Evolutionary conservation across 2,888 invertebrate species (phyloP), one percentile per base, ranked within the genome.

Genomic region (Tenthredo amoena): DNA sequence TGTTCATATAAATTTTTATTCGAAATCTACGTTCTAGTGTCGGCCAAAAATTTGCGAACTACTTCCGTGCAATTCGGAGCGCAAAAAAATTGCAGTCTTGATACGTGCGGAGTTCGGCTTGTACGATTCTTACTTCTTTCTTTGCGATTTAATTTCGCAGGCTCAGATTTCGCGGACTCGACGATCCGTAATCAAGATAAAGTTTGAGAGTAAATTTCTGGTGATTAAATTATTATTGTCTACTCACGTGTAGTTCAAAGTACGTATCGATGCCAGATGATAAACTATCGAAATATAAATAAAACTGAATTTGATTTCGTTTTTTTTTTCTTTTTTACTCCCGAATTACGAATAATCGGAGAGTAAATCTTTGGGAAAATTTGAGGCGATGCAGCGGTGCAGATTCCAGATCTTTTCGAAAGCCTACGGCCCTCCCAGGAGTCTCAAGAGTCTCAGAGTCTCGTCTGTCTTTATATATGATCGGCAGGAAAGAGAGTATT

Each of bases 391-490:
- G 71, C 6, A 5, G 68, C 12, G 31, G n/a, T 26, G 7, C 12
- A 18, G 37, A 34, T 72, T 6, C 31, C n/a, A 10, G 47, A 47
- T 76, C 26, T 15, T 47, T 76, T 18, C 26, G 4, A 31, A 76
- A 47, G 37, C 10, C 47, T 47, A 10, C 10, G 31, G 26, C n/a
- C 47, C 47, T 43, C 71, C 40, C 3, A 15, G 37, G 37, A 31
- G 10, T 31, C 68, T 76, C 26, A 47, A 47, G 76, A 43, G 47
- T 15, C 76, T 76, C 37, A 6, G 37, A 34, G 12, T 43, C 72
- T 74, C 21, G n/a, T 40, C 72, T 34, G 40, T 40, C 72, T 34
- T 55, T 77, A 50, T 77, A 77, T 77, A 77, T 77, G 34, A 31
- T 18, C 18, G 9, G 50, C 2, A 31, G 31, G 18, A 34, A 34